A percentile compares a stretch with the other conserved stretches of the same genome.
Conservation (phyloP, 1,140 invertebrate genomes). For the Procambarus virginalis region DNA sequence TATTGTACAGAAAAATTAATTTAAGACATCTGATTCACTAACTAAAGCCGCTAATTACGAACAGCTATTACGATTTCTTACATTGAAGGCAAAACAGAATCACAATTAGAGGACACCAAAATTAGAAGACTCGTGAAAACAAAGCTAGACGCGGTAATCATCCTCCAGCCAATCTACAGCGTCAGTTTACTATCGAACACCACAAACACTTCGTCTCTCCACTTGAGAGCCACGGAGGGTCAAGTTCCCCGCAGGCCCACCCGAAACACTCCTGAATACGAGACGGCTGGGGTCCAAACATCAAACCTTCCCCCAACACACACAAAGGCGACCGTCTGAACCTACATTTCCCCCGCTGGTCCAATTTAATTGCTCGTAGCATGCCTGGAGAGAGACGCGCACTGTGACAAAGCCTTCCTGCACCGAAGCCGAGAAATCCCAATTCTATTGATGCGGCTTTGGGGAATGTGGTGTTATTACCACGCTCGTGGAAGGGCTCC, state of each 20-base stretch:
- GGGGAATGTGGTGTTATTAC: not conserved
- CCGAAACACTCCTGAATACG: not conserved
- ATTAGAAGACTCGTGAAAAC: not conserved
- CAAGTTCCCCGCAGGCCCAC: not conserved
- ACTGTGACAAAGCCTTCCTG: slow-evolving; percentile 5
- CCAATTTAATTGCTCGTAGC: slow-evolving; percentile 23
- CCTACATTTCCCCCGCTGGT: slow-evolving; percentile 19
- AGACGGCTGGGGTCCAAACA: not conserved
- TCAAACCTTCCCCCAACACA: not conserved
- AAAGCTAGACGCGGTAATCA: not conserved
- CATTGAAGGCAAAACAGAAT: too few species aligned
- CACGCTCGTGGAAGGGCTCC: not conserved
- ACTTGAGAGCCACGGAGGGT: not conserved
- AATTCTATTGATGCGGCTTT: slow-evolving; percentile 18
- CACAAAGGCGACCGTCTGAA: slow-evolving; percentile 9
- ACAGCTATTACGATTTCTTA: too few species aligned
- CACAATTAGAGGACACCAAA: too few species aligned
- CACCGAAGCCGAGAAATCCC: slow-evolving; percentile 10
- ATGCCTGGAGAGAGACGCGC: slow-evolving; percentile 1
- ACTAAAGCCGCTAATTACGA: too few species aligned
- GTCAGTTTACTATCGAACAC: not conserved
- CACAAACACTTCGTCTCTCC: not conserved
- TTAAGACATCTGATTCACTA: too few species aligned
- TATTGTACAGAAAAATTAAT: too few species aligned
- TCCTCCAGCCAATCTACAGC: not conserved